Conservation (phyloP, 2,888 invertebrate genomes). For the Mesorhabditis belari region DNA sequence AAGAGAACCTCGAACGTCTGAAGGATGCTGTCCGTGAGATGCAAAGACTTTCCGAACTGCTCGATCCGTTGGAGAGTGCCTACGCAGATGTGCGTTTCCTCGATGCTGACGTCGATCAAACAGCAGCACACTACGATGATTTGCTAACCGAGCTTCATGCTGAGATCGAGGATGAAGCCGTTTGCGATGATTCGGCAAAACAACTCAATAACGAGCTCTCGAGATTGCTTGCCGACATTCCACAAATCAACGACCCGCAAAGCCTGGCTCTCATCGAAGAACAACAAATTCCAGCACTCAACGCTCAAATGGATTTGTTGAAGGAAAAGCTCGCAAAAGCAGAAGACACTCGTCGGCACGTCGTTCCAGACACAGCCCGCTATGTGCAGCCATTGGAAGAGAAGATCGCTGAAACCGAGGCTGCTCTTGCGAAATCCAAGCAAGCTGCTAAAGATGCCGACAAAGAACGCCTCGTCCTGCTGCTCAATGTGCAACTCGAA, state of each 20-base stretch:
- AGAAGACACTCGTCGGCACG: conserved; percentile 17
- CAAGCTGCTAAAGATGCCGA: conserved; percentile 17
- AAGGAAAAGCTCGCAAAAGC: conserved; percentile 16
- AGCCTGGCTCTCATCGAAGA: too few relatives aligned
- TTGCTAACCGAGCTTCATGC: conserved; percentile 16
- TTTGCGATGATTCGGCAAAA: conserved; percentile 23
- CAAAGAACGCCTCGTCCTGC: conserved; percentile 17
- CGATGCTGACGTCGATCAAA: conserved; percentile 38
- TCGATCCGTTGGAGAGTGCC: too few relatives aligned
- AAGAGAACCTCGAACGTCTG: conserved; percentile 38
- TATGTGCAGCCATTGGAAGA: conserved; percentile 13
- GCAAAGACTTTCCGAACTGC: too few relatives aligned
- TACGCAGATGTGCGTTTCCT: too few relatives aligned
- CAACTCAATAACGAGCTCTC: conserved; percentile 22
- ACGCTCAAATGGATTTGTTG: conserved; percentile 20
- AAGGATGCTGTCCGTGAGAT: too few relatives aligned
- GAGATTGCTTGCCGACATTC: conserved; percentile 10
- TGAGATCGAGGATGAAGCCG: conserved; percentile 25
- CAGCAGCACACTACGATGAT: conserved; percentile 30
- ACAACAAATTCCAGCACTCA: conserved; percentile 17
- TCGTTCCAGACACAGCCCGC: conserved; percentile 13
- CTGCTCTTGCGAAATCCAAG: conserved; percentile 15
- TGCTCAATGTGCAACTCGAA: conserved; percentile 16
- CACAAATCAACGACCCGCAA: conserved; percentile 7
- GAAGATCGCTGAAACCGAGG: conserved; percentile 14